Base-by-base conservation (phyloP, 37 sponge, comb jelly and placozoan genomes). In the Tethya wilhelma region DNA sequence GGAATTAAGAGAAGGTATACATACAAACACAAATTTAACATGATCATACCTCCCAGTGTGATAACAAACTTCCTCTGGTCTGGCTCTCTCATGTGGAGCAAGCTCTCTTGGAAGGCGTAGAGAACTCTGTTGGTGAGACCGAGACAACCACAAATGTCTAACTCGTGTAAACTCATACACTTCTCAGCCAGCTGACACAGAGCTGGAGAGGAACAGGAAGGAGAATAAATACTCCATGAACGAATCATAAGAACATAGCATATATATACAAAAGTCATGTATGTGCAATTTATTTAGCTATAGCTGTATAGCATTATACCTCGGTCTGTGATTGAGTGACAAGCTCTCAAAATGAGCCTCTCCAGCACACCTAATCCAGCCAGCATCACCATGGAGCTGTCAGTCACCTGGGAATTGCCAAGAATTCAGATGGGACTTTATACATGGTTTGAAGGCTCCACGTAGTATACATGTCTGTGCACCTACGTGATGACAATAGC, bases 101-200 rank as follows among this genome's bases (percentile, higher is more conserved):
- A 41, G 17, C 11, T 59, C 56, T 81, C 78, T 26, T 77, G 91
- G 12, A 85, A 65, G 9, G 79, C 59, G n/a, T 75, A 42, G 5
- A 90, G 73, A 31, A 38, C 56, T 31, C 63, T 44, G 38, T 80
- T 69, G 42, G 78, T 75, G 38, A 90, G 53, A 33, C 67, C 14
- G 23, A 80, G 55, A 45, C 91, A 90, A 22, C 91, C 91, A 77
- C 79, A 68, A 9, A 85, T 30, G 30, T 90, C 91, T 40, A 90
- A 59, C 58, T 75, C 72, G 20, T 43, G 38, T 44, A 90, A 74
- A 22, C 29, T 12, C 0, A 60, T 29, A 45, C 82, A 90, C 4
- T 53, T 22, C 29, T 42, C 30, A 34, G 57, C 71, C 29, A 89
- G 19, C 23, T 73, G 65, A 14, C 41, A 32, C 0, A 89, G 53